These are phyloP conservation scores for Anolis sagrei DNA, from an alignment of 2,113 vertebrate species.

Conservation along the genomic window DNA sequence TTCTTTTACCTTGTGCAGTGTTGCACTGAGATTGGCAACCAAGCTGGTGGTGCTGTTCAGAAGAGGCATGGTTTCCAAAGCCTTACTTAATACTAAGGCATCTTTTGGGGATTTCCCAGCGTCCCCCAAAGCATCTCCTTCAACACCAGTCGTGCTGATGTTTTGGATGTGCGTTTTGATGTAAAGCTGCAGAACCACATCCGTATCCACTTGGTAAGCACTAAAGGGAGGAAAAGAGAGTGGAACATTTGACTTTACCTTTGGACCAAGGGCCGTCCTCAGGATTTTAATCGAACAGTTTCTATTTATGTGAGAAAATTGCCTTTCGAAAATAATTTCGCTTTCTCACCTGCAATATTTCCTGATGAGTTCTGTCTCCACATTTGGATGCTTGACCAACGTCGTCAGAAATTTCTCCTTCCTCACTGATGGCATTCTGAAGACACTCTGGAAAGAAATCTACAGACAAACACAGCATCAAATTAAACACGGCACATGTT, in stretches of 20 bases:
- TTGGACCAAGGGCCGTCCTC: background rate
- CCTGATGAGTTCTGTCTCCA: constrained; percentile 85
- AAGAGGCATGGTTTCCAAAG: constrained; percentile 84
- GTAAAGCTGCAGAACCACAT: constrained; percentile 87
- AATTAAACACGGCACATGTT: background rate
- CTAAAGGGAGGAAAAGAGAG: constrained; percentile 65
- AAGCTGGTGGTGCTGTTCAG: constrained; percentile 83
- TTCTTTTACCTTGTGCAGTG: constrained; percentile 84
- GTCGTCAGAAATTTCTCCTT: constrained; percentile 87
- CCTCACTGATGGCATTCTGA: constrained; percentile 83
- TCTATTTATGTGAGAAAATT: background rate
- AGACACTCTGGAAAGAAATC: constrained; percentile 95
- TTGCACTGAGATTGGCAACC: constrained; percentile 83
- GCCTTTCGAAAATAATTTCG: background rate
- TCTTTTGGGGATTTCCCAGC: constrained; percentile 51
- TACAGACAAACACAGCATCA: constrained; percentile 64
- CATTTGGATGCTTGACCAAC: constrained; percentile 84
- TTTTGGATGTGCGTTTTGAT: constrained; percentile 88
- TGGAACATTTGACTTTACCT: background rate
- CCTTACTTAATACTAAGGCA: constrained; percentile 75
- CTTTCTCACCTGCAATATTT: constrained; percentile 89
- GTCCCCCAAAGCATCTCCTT: constrained; percentile 51
- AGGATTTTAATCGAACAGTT: accelerated
- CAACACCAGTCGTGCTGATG: constrained; percentile 54
- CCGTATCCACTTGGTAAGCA: constrained; percentile 85